Base-by-base conservation (phyloP, 2,888 invertebrate genomes). In the Hydraecia micacea region DNA sequence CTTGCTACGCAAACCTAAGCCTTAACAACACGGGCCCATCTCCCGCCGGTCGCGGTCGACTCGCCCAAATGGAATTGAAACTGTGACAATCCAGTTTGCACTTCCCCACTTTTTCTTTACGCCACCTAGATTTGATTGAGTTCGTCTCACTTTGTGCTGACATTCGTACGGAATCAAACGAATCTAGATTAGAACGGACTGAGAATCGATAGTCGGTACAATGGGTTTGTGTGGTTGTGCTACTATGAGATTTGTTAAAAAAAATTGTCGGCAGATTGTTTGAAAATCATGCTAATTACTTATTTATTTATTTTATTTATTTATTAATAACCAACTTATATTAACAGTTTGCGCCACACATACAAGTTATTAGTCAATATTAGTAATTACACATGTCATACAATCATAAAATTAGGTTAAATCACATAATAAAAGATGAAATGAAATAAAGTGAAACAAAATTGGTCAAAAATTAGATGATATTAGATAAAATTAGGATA, bases 31-130 rank as follows among this genome's bases (percentile, higher is more conserved):
- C 90, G 80, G 82, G 80, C 83, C 77, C 83, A 68, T 67, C 83
- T 62, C 86, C 83, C 86, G 46, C 73, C 85, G 83, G 85, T 88
- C 86, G 90, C 89, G 91, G 90, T 89, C 90, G 87, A 86, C 84
- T 89, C 89, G 87, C 92, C 88, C 91, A 95, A 96, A 96, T 95
- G 94, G 93, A 96, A 96, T 96, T 95, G 96, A 94, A 96, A 93
- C 95, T 90, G 95, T 95, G 94, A 95, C 95, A 94, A 94, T 93
- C 93, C 90, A 93, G 93, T 95, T 95, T 93, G 91, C 88, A 85
- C 88, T 90, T 86, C 87, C 84, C 84, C 88, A 90, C 93, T 94
- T 95, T 95, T 94, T 94, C 94, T 94, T 90, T 91, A 91, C 91
- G 89, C 91, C 90, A 90, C 90, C 91, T 91, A 91, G 91, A 91